Percentiles rank a stretch among this genome's conserved stretches.
These are phyloP conservation scores for Saiga tatarica DNA, from an alignment of 2,113 vertebrate genomes.

Conservation along the genomic window DNA sequence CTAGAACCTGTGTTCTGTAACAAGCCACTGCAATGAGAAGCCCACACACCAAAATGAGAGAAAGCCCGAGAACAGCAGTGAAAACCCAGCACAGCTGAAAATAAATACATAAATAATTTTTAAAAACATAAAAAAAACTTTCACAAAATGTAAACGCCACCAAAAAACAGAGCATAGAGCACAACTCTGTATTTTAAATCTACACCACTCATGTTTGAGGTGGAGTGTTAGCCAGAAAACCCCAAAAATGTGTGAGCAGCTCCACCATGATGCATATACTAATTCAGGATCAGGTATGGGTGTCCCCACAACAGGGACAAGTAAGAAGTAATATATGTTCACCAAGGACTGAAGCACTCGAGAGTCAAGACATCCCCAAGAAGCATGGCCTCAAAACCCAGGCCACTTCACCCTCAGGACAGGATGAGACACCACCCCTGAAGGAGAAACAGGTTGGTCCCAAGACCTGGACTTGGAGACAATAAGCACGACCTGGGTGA, in stretches of 20 bases:
- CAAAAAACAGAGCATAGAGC: background rate
- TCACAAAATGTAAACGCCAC: background rate
- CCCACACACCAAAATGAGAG: background rate
- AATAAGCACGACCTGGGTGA: accelerated
- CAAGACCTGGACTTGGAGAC: background rate
- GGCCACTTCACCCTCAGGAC: no score
- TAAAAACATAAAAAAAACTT: background rate
- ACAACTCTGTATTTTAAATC: background rate
- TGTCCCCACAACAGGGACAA: background rate
- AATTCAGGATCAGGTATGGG: background rate
- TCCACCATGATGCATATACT: accelerated
- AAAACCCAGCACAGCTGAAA: background rate
- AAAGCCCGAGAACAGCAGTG: accelerated
- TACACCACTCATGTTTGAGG: background rate
- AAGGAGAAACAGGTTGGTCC: accelerated
- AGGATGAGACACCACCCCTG: accelerated
- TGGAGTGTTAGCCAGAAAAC: background rate
- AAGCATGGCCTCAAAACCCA: background rate
- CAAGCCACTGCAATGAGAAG: background rate
- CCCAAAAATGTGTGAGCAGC: accelerated
- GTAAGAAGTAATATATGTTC: background rate
- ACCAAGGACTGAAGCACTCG: accelerated
- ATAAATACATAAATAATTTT: background rate
- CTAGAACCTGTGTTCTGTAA: background rate
- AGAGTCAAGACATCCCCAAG: background rate